These are phyloP conservation scores for Silurus glanis DNA, from an alignment of 2,113 vertebrate genomes.

Conservation along the genomic window DNA sequence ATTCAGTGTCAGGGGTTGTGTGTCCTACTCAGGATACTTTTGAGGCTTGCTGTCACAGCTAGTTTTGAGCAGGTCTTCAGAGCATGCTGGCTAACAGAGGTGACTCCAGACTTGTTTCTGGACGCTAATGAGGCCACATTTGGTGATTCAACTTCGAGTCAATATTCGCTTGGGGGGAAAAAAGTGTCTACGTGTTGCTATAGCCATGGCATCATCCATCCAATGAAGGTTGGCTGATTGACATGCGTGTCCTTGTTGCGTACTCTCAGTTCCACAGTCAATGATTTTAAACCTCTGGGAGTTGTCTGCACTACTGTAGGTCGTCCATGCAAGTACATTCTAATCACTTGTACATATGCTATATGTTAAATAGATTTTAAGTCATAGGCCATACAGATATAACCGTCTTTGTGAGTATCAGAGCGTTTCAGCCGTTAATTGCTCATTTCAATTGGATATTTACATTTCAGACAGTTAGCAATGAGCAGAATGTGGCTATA, in stretches of 20 bases:
- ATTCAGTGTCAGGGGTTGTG: neutral
- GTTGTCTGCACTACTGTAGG: neutral
- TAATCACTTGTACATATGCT: neutral
- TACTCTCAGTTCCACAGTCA: neutral
- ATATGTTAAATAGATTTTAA: neutral
- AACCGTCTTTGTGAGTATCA: too few relatives aligned
- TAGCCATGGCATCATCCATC: neutral
- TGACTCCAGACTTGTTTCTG: neutral
- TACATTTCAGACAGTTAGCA: neutral
- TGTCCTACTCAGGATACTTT: neutral
- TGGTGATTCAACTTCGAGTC: neutral
- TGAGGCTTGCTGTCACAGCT: neutral
- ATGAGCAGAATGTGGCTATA: neutral
- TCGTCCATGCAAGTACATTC: neutral
- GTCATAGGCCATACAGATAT: too few relatives aligned
- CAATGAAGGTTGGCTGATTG: neutral
- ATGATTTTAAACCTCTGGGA: neutral
- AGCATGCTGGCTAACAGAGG: neutral
- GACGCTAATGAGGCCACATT: neutral
- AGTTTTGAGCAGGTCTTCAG: neutral
- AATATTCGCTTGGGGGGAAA: neutral
- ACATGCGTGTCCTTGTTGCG: neutral
- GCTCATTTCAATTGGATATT: neutral
- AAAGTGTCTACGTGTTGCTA: neutral
- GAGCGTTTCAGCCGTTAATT: neutral